Conservation (phyloP, 2,797 vertebrate genomes). For the Rhinophrynus dorsalis region DNA sequence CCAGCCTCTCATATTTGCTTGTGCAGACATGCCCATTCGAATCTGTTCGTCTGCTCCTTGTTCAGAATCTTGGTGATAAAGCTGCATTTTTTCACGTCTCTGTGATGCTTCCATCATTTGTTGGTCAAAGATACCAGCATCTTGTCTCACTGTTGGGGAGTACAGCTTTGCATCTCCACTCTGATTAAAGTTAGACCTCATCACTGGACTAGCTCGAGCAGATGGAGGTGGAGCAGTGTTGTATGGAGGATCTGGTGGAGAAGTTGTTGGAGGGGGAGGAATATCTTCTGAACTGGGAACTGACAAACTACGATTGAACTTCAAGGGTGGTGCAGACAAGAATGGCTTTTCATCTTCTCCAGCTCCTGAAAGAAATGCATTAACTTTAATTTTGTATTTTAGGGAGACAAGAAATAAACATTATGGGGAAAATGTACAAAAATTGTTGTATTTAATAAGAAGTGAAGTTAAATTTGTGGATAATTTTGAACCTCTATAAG, state of each 20-base stretch:
- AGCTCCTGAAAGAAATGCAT: slow-evolving; percentile 67
- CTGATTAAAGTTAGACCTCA: slow-evolving; percentile 62
- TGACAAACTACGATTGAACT: slow-evolving; percentile 88
- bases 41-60: slow-evolving; percentile 67
- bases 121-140: slow-evolving; percentile 54
- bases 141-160: slow-evolving; percentile 51
- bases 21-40: slow-evolving; percentile 57
- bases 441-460: too few species aligned
- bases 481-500: neutral
- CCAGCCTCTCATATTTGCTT: slow-evolving; percentile 62
- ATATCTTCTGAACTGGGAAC: slow-evolving; percentile 91
- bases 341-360: slow-evolving; percentile 85
- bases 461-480: neutral
- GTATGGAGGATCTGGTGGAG: slow-evolving; percentile 89
- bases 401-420: too few species aligned
- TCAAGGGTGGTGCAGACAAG: slow-evolving; percentile 83
- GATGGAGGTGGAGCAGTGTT: slow-evolving; percentile 71
- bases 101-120: slow-evolving; percentile 50
- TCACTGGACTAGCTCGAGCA: slow-evolving; percentile 46
- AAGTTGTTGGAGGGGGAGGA: slow-evolving; percentile 89
- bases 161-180: slow-evolving; percentile 49
- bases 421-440: too few species aligned
- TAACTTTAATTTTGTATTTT: neutral
- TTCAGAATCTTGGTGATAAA: slow-evolving; percentile 52
- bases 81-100: slow-evolving; percentile 52